Evolutionary conservation across 2,113 vertebrate species (phyloP), one percentile per base, ranked within the genome.

Genomic region (Geococcyx californianus): DNA sequence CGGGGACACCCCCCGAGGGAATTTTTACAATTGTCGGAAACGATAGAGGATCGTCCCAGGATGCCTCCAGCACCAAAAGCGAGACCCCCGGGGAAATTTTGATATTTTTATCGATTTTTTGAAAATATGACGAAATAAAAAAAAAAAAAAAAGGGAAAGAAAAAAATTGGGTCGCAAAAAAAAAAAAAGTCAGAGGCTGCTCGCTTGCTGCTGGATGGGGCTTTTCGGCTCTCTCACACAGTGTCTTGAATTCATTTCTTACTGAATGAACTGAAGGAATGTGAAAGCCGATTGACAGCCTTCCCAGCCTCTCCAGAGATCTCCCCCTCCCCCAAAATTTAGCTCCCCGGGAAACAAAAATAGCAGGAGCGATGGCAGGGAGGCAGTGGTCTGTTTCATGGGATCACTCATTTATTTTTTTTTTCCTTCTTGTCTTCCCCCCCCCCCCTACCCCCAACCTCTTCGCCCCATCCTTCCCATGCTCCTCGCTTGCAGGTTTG

Each of bases 61-160:
- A 73, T 98, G 97, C 98, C 98, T 95, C 95, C 90, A 91, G 62
- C 91, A 83, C 76, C 87, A 98, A 98, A 82, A 98, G 91, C 67
- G 78, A 36, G 54, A 78, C 59, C 62, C 69, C 33, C n/a, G 86
- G 89, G 70, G 98, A 97, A 96, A 98, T 98, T 98, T 97, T 98
- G 96, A 87, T 99, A 99, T 99, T 99, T 99, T 98, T 98, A 98
- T 98, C 96, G 98, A 99, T 99, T 99, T 99, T 99, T 98, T 99
- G 98, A 99, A 99, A 99, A 99, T 98, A 99, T 99, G 99, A 99
- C 98, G 98, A 99, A 98, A 98, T 98, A 95, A 98, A 97, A 98
- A 99, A 98, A 98, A 96, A 49, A 64, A 45, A 29, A 33, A 29
- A 28, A n/a, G n/a, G n/a, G n/a, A 55, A 59, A 70, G 82, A 88